Evolutionary conservation across 2,113 vertebrate genomes (phyloP).

Genomic region (Mellivora capensis): DNA sequence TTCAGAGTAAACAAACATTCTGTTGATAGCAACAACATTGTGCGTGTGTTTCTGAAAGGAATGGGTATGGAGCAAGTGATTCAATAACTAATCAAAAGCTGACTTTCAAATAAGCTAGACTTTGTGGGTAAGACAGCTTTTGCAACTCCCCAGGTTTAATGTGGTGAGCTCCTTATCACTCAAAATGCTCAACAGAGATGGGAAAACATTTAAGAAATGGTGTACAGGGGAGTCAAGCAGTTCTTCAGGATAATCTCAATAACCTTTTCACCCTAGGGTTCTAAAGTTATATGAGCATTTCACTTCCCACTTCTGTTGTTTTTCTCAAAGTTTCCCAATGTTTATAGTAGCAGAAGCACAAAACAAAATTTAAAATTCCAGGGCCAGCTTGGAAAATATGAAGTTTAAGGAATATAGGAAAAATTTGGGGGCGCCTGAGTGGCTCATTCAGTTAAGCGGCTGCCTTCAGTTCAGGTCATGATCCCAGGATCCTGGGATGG

Average conservation of each 20-base stretch:
- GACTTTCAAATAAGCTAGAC: background rate
- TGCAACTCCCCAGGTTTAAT: background rate
- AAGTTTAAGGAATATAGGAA: background rate
- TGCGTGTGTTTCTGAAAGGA: constrained; percentile 5
- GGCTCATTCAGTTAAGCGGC: background rate
- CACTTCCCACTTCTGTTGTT: background rate
- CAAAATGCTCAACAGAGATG: background rate
- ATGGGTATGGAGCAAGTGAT: constrained; percentile 21
- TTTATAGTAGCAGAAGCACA: background rate
- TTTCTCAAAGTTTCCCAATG: background rate
- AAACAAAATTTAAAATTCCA: background rate
- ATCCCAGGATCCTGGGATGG: too few relatives aligned
- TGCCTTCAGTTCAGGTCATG: too few relatives aligned
- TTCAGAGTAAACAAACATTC: constrained; percentile 57
- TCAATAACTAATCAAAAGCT: constrained; percentile 34
- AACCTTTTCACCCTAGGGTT: background rate
- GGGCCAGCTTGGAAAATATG: background rate
- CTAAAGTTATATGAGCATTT: background rate
- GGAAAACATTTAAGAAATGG: background rate
- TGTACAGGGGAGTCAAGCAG: background rate
- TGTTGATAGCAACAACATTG: constrained; percentile 67
- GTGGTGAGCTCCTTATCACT: background rate
- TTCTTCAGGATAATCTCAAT: background rate
- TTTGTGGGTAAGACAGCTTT: background rate
- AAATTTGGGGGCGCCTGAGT: background rate